Base-by-base conservation (phyloP, 2,113 vertebrate species). In the Xiphophorus hellerii region DNA sequence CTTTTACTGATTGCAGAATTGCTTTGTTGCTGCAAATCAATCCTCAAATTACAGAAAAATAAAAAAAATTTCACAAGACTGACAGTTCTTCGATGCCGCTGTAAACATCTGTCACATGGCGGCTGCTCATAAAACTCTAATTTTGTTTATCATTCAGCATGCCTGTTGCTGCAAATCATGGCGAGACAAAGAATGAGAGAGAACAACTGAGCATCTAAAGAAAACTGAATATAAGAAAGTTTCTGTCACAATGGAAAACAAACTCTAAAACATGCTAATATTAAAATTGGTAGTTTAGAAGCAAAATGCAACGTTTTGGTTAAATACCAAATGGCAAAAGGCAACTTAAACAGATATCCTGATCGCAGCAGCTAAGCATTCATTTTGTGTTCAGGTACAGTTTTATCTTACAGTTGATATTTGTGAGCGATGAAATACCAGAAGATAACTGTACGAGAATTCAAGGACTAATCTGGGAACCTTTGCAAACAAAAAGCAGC, bases 1-100 rank as follows among this genome's bases (percentile, higher is more conserved):
- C 63, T 29, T 6, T 11, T 0, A n/a, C 68, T 69, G 58, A 76
- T 69, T 76, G 48, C 65, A 65, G 58, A 60, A 37, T 69, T 69
- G 67, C 29, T 35, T 60, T 39, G 58, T 29, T 30, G n/a, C n/a
- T 30, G 20, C 60, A 54, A 76, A 76, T 76, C 64, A 80, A 14
- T 67, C 7, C 2, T 60, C 44, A 12, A 70, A 69, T 44, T 12
- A 62, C 28, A 3, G 44, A 25, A 30, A 15, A 17, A 25, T 10
- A 51, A 30, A 3, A 30, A 30, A 3, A 0, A 25, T 58, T 42
- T 44, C 30, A 71, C 29, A 48, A 33, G 28, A 48, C 60, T 42
- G 33, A 73, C 12, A 27, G 1, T 51, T 58, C 22, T 58, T 66
- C 71, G 27, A 51, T 62, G 39, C n/a, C 29, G 17, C 25, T 22